Evolutionary conservation across 2,888 invertebrate genomes (phyloP), one percentile per base, ranked within the genome.

Genomic region (Pecten maximus): DNA sequence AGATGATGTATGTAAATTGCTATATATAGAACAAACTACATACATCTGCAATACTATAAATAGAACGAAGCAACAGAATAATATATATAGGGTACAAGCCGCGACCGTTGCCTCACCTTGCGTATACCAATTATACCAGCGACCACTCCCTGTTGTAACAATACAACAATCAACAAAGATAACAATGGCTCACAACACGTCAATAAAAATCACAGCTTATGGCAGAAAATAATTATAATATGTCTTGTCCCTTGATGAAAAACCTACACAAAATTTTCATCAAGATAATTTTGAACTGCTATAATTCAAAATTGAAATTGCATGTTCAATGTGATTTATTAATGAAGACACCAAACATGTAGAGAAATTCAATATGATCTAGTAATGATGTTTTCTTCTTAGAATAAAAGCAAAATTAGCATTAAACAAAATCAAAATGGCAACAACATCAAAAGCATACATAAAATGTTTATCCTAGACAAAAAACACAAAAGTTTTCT

Each of bases 121-220:
- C 74, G 74, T 74, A 74, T 74, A 74, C 74, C 74, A 28, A 74
- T 74, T 28, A 74, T 74, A 28, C 74, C 74, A 74, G 74, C 74
- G 23, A 28, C 28, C 35, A 74, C 74, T 23, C 74, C 74, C 74
- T 74, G 74, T 74, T 10, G 28, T 74, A 54, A 54, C 44, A 54
- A 54, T 23, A 54, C 54, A 54, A 54, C 23, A 54, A 19, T 19
- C 54, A 54, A n/a, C 54, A 54, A 6, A 54, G 19, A n/a, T 19
- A 19, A 54, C 50, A 50, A 50, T 44, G 44, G 4, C 44, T 44
- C 12, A 12, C 12, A 44, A 44, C 44, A 44, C 4, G 44, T 12
- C 44, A 44, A 44, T 44, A 44, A 8, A 44, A 8, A 12, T 4
- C 44, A 44, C 44, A 8, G 44, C 12, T 44, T 12, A 44, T 44